Conservation (phyloP, 2,113 vertebrate genomes). For the Siphamia tubifer region DNA sequence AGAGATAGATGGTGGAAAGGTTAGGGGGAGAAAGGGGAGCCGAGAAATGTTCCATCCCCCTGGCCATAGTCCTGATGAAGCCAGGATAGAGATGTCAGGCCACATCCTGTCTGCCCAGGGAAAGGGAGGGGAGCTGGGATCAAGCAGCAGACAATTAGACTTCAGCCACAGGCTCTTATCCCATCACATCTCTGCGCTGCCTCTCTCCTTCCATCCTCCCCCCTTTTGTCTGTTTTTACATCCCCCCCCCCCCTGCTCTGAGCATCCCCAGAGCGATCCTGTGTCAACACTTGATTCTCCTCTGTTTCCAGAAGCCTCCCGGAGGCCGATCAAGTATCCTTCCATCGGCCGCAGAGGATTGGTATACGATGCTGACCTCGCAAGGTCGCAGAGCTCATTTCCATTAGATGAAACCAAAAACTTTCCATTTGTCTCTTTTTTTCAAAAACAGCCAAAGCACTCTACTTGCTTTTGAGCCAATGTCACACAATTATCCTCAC, state of each 20-base stretch:
- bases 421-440: constrained; percentile 38
- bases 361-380: constrained; percentile 43
- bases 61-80: constrained; percentile 51
- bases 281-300: constrained; percentile 61
- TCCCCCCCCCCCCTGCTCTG: not conserved
- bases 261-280: constrained; percentile 58
- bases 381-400: constrained; percentile 72
- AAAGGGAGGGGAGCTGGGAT: constrained; percentile 22
- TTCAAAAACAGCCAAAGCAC: constrained; percentile 16
- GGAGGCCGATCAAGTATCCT: constrained; percentile 69
- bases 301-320: constrained; percentile 61
- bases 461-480: constrained; percentile 16
- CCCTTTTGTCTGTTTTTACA: constrained; percentile 36
- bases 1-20: constrained; percentile 43
- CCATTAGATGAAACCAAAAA: constrained; percentile 73
- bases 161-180: constrained; percentile 47
- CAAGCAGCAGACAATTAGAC: constrained; percentile 55
- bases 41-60: constrained; percentile 42
- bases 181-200: constrained; percentile 39
- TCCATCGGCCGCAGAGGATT: constrained; percentile 36
- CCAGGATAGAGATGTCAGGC: constrained; percentile 65
- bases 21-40: constrained; percentile 31
- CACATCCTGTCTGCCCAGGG: constrained; percentile 59
- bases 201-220: constrained; percentile 34
- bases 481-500: constrained; percentile 27